Evolutionary conservation across 2,113 vertebrate genomes (phyloP).

Genomic region (Chrysemys picta): DNA sequence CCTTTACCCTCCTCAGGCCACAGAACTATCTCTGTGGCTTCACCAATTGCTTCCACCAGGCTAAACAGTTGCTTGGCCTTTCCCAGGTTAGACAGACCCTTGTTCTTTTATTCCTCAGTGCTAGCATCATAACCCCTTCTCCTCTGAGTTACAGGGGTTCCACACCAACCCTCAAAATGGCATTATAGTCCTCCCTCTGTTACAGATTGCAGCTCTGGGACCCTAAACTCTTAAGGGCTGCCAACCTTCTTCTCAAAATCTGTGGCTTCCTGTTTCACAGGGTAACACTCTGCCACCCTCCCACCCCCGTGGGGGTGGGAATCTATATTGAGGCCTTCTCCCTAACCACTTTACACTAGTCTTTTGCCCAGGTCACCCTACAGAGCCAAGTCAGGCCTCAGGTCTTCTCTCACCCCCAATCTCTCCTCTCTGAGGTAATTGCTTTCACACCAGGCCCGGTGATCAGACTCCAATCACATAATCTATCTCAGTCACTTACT

Average conservation of each 20-base stretch:
- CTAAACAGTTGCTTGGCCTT: not conserved
- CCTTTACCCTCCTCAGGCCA: not conserved
- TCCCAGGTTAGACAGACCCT: not conserved
- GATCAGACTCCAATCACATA: not conserved
- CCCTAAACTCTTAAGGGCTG: not conserved
- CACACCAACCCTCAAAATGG: not conserved
- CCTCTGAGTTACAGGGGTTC: not conserved
- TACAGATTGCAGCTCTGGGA: not conserved
- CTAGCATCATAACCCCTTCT: not conserved
- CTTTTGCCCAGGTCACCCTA: not conserved
- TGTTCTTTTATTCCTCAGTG: not conserved
- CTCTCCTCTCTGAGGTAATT: too few species aligned
- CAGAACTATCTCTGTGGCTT: not conserved
- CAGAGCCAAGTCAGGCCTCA: not conserved
- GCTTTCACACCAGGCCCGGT: not conserved
- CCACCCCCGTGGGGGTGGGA: too few species aligned
- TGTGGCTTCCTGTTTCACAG: too few species aligned
- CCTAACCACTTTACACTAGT: not conserved
- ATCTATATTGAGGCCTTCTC: not conserved
- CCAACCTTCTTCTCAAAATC: not conserved
- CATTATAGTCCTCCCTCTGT: not conserved
- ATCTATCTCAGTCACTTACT: not conserved
- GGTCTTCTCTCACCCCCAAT: not conserved
- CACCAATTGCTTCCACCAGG: not conserved
- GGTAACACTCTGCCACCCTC: not conserved